A percentile compares a stretch with the other conserved stretches of the same genome.
Conservation (phyloP, 2,797 vertebrate species). For the Chiloscyllium punctatum region DNA sequence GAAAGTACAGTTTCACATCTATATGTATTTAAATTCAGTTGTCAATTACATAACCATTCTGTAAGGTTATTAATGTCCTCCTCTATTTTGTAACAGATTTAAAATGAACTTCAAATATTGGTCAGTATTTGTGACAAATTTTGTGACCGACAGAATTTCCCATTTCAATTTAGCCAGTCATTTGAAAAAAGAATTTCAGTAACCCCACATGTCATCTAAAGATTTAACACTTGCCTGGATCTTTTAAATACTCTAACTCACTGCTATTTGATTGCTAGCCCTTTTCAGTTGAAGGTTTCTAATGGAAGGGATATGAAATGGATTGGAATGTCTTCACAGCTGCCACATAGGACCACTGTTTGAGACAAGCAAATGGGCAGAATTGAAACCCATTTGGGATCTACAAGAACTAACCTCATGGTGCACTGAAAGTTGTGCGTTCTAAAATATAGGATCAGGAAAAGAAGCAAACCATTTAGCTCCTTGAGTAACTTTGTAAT, state of each 20-base stretch:
- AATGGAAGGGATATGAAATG: background rate
- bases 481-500: background rate
- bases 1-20: background rate
- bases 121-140: background rate
- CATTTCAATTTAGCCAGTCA: background rate
- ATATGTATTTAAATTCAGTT: background rate
- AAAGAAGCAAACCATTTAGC: background rate
- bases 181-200: background rate
- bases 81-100: background rate
- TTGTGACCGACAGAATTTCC: background rate
- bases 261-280: background rate
- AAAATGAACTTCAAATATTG: background rate
- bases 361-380: background rate
- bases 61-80: background rate
- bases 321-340: background rate
- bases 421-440: no score
- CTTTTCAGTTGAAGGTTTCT: background rate
- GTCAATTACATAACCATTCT: background rate
- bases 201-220: no score
- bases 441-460: background rate
- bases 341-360: background rate
- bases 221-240: no score
- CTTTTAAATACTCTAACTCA: background rate
- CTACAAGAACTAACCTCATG: background rate
- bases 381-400: background rate